Evolutionary conservation across 2,797 vertebrate species (phyloP).

Genomic region (Acomys russatus): DNA sequence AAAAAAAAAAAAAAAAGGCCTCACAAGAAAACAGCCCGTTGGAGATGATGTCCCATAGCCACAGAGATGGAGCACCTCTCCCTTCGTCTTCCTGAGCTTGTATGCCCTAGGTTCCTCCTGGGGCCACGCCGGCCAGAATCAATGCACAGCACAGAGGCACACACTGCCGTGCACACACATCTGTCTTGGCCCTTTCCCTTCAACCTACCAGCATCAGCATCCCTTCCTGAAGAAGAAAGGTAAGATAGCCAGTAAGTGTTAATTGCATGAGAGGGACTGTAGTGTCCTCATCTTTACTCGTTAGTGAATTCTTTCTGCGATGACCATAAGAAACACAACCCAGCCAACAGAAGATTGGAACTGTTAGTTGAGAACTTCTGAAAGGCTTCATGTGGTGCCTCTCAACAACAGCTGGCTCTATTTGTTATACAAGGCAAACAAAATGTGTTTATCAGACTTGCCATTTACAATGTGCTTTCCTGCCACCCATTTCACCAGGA

Average conservation of each 20-base stretch:
- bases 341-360: not conserved
- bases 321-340: not conserved
- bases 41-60: not conserved
- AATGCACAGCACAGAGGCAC: not conserved
- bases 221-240: not conserved
- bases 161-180: too few species aligned
- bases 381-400: not conserved
- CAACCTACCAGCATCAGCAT: not conserved
- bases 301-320: not conserved
- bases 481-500: not conserved
- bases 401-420: not conserved
- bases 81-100: not conserved
- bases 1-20: not conserved
- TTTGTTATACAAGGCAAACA: not conserved
- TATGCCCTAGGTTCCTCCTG: not conserved
- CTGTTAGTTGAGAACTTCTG: not conserved
- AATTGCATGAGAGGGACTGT: not conserved
- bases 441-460: not conserved
- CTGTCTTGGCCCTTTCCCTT: too few species aligned
- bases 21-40: not conserved
- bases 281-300: not conserved
- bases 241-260: not conserved
- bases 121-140: not conserved
- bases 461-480: not conserved
- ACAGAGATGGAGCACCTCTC: not conserved